These are phyloP conservation scores for Agelastica alni DNA, from an alignment of 2,888 invertebrate species.

Conservation along the genomic window DNA sequence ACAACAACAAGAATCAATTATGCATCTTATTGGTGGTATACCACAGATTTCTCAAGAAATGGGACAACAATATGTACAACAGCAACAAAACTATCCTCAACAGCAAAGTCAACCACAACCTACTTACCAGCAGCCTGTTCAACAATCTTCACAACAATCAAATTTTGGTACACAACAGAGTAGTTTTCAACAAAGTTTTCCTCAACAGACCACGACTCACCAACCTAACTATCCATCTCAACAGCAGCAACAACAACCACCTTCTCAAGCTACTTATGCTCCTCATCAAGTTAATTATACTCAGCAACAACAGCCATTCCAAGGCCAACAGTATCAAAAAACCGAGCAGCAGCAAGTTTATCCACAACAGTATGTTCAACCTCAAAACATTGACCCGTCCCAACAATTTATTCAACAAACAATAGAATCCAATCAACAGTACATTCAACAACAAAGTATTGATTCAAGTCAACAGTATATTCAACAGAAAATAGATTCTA, in stretches of 20 bases:
- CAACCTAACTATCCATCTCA: constrained; percentile 30
- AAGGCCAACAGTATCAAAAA: constrained; percentile 30
- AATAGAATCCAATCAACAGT: constrained; percentile 29
- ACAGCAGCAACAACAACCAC: constrained; percentile 21
- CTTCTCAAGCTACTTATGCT: constrained; percentile 20
- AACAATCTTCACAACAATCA: constrained; percentile 28
- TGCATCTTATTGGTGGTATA: constrained; percentile 26
- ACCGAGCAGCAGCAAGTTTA: constrained; percentile 30
- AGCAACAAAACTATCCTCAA: constrained; percentile 25
- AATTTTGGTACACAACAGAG: constrained; percentile 11
- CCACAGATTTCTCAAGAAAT: constrained; percentile 26
- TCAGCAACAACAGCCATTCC: constrained; percentile 21
- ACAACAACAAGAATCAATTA: constrained; percentile 30
- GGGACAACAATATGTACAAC: constrained; percentile 37
- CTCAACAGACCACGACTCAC: constrained; percentile 18
- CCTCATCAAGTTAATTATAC: constrained; percentile 23
- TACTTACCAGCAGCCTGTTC: constrained; percentile 23
- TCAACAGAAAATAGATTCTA: constrained; percentile 48
- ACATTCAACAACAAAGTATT: constrained; percentile 35
- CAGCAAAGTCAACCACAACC: constrained; percentile 24
- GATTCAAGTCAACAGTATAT: constrained; percentile 41
- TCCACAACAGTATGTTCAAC: constrained; percentile 36
- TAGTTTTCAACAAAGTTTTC: constrained; percentile 26
- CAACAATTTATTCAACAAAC: constrained; percentile 36
- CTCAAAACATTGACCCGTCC: constrained; percentile 27